A percentile compares a stretch with the other conserved stretches of the same genome.
Evolutionary conservation across 2,888 invertebrate genomes (phyloP).

Genomic region (Podabrus alpinus): DNA sequence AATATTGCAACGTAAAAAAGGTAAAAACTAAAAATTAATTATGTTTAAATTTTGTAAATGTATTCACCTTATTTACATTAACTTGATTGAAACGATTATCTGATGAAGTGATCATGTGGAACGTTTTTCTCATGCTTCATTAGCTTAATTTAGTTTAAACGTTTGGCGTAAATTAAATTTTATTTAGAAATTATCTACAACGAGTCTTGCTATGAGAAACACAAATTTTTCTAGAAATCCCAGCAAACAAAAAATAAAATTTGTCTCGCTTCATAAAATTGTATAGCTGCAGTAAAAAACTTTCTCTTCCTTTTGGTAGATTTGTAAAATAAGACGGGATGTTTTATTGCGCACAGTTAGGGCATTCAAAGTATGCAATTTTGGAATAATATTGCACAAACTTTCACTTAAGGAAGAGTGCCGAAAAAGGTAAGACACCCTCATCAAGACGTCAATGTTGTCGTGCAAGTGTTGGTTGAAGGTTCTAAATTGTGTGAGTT

Average conservation of each 20-base stretch:
- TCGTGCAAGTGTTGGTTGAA: background rate
- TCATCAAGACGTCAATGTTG: background rate
- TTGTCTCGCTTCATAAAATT: constrained; percentile 4
- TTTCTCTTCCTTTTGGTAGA: constrained; percentile 33
- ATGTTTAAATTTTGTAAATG: background rate
- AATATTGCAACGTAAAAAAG: background rate
- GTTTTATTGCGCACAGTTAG: background rate
- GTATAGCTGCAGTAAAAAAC: constrained; percentile 18
- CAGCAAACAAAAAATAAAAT: constrained; percentile 1
- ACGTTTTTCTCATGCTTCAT: background rate
- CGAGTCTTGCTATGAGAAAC: background rate
- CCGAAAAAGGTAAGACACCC: background rate
- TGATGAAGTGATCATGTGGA: background rate
- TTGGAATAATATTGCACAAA: background rate
- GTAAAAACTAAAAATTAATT: background rate
- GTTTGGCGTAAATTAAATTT: background rate
- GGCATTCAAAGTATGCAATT: background rate
- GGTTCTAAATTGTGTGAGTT: background rate
- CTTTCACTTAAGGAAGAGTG: background rate
- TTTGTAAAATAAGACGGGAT: background rate
- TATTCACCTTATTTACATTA: background rate
- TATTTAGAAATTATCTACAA: background rate
- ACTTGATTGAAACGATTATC: background rate
- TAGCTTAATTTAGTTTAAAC: background rate
- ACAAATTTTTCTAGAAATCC: background rate